phyloP scores from a whole-genome alignment of 2,113 vertebrate genomes.

The Pluvianellus socialis region DNA sequence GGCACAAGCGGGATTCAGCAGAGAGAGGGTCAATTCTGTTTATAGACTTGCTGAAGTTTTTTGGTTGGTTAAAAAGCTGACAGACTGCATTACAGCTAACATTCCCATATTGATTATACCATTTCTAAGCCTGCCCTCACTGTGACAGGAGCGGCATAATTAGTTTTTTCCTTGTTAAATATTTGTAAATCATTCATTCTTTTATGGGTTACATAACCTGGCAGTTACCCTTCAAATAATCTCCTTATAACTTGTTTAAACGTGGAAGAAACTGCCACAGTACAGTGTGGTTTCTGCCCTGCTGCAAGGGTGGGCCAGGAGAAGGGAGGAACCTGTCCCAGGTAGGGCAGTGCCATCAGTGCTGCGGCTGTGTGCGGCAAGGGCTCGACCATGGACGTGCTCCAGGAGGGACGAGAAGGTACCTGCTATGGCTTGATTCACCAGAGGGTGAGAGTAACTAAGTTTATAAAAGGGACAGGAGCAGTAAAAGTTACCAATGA shows the following conservation, averaged over 20 bases:
- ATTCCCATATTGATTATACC: conserved; percentile 93
- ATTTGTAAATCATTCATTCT: conserved; percentile 76
- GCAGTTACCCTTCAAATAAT: conserved; percentile 67
- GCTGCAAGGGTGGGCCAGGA: not conserved
- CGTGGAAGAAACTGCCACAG: not conserved
- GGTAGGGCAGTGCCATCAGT: not conserved
- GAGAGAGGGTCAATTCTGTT: conserved; percentile 69
- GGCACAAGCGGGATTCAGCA: conserved; percentile 10
- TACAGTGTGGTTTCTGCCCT: not conserved
- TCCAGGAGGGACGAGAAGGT: not conserved
- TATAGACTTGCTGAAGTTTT: conserved; percentile 85
- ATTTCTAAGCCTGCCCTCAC: conserved; percentile 83
- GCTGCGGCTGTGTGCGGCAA: not conserved
- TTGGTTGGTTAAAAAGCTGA: conserved; percentile 90
- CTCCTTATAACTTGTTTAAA: conserved; percentile 63
- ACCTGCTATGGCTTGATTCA: not conserved
- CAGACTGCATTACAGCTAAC: conserved; percentile 90
- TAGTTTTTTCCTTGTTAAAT: conserved; percentile 81
- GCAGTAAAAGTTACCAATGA: not conserved
- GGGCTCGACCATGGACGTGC: too few species aligned
- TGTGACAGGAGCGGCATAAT: conserved; percentile 79
- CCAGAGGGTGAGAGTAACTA: not conserved
- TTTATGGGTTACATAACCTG: conserved; percentile 72
- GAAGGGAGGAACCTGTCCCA: not conserved
- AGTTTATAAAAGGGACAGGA: not conserved